Evolutionary conservation across 2,797 vertebrate species (phyloP), one percentile per base, ranked within the genome.

Genomic region (Pseudochirops corinnae): DNA sequence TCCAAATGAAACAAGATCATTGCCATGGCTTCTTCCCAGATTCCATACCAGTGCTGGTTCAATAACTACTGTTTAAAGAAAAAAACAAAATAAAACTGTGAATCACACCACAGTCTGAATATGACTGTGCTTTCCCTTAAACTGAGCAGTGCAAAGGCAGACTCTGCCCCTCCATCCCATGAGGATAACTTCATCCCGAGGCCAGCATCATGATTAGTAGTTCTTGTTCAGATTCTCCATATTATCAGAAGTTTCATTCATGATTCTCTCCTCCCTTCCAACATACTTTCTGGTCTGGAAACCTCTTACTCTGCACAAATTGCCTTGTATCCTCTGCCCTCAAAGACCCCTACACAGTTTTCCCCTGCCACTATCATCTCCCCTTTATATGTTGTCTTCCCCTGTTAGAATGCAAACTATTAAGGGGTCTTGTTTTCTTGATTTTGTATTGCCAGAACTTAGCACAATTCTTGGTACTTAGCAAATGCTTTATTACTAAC

Each of bases 1-100:
- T 92, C 91, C 96, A 95, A 91, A 92, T 57, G 90, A 94, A 92
- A 60, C 26, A 67, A 50, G 60, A 56, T 18, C 4, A 0, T 1
- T 53, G 52, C 1, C 21, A 62, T 46, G 91, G 62, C 91, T 67
- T 67, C 56, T 50, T 74, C 93, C 90, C 91, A 95, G 52, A 67
- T 55, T 87, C 21, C 1, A 56, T 62, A 60, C 92, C 18, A 29
- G 11, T 12, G 29, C 74, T 62, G 91, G 60, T 5, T 56, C 28
- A 0, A 28, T 1, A 10, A 7, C 92, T 28, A 3, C 39, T 3
- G 7, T 55, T 39, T 18, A 31, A 2, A 13, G 46, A 10, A 56
- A 46, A 28, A 46, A 74, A 52, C 4, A 55, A 11, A 11, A 5
- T 7, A 5, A 39, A 46, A 46, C 46, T 82, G 74, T 46, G 74